Evolutionary conservation across 35 echinoderm and acorn worm genomes (phyloP).

Genomic region (Acanthaster planci): DNA sequence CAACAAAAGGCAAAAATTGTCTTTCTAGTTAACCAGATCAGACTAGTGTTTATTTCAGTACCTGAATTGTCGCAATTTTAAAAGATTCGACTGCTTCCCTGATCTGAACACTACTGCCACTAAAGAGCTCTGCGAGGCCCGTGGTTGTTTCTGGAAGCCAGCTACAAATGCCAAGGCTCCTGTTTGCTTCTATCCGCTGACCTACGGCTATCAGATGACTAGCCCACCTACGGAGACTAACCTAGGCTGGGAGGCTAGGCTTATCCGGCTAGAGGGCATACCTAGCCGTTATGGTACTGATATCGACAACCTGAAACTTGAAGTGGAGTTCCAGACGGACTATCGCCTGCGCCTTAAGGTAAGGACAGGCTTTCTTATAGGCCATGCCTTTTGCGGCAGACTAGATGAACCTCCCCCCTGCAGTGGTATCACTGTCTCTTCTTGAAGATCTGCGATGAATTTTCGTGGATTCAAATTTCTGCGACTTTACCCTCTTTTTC

Average conservation of each 20-base stretch:
- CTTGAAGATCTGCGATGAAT: no score
- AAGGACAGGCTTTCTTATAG: no score
- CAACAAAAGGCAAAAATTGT: no score
- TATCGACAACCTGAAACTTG: constrained; percentile 54
- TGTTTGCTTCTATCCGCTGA: constrained; percentile 74
- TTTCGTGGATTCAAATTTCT: no score
- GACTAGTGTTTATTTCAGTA: no score
- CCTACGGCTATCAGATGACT: constrained; percentile 50
- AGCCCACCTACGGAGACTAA: constrained; percentile 41
- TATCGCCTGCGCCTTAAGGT: constrained; percentile 86
- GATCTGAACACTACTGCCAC: constrained; percentile 32
- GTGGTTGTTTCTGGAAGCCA: constrained; percentile 73
- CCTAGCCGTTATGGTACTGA: constrained; percentile 70
- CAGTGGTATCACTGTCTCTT: no score
- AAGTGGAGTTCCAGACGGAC: constrained; percentile 76
- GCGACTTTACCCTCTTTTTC: no score
- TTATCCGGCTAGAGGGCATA: constrained; percentile 42
- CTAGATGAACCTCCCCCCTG: no score
- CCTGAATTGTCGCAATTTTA: no score
- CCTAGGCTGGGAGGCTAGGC: constrained; percentile 58
- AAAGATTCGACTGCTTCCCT: constrained; percentile 69
- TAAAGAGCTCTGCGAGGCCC: constrained; percentile 51
- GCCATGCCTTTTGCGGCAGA: no score
- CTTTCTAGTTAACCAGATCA: no score
- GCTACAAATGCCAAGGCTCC: constrained; percentile 48